Conservation (phyloP, 2,113 vertebrate species). For the Hipposideros armiger region DNA sequence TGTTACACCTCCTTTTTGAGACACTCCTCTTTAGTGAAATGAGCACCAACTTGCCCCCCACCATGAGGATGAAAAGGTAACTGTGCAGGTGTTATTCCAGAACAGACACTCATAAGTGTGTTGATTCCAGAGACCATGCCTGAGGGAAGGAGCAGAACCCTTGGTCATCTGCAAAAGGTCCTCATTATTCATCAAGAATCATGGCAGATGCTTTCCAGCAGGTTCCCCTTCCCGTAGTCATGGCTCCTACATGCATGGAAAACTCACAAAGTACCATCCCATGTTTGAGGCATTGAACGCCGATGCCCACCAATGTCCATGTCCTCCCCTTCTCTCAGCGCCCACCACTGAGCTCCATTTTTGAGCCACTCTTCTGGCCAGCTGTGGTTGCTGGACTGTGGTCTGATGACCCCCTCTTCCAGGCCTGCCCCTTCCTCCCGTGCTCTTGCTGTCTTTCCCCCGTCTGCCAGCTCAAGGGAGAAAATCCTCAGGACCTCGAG, state of each 20-base stretch:
- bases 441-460: neutral
- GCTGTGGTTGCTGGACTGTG: neutral
- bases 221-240: neutral
- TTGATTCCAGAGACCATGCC: neutral
- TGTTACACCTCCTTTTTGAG: neutral
- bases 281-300: neutral
- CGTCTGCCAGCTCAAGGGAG: neutral
- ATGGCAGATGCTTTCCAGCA: neutral
- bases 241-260: neutral
- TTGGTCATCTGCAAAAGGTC: neutral
- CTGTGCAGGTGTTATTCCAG: neutral
- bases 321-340: neutral
- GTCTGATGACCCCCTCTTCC: neutral
- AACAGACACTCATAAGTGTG: neutral
- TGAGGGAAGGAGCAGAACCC: too few relatives aligned
- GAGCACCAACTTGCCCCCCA: neutral
- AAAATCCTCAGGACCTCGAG: neutral
- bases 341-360: neutral
- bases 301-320: accelerated
- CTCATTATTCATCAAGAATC: neutral
- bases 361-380: neutral
- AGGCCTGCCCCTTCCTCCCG: neutral
- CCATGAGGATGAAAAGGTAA: neutral
- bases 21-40: neutral
- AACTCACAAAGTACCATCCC: accelerated